phyloP scores from a whole-genome alignment of 2,113 vertebrate species.

The Symphodus melops region DNA sequence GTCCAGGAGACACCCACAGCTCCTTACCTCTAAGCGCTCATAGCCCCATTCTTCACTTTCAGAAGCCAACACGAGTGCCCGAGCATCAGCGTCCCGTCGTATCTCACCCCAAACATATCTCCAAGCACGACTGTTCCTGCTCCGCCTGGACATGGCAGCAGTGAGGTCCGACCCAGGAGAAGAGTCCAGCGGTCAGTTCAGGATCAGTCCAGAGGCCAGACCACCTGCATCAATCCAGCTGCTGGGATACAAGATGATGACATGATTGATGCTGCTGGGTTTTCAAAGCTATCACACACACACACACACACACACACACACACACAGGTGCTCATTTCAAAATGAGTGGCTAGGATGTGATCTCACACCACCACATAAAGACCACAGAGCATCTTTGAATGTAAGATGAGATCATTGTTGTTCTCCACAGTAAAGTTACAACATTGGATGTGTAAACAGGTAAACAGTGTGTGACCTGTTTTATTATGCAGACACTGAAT shows the following conservation, averaged over 20 bases:
- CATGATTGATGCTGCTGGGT: neutral
- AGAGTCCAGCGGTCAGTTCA: constrained; percentile 19
- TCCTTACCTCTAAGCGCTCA: constrained; percentile 89
- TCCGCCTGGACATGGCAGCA: constrained; percentile 89
- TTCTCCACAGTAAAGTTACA: too few relatives aligned
- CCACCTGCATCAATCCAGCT: constrained; percentile 50
- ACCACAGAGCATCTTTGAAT: too few relatives aligned
- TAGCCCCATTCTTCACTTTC: constrained; percentile 85
- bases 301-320: too few relatives aligned
- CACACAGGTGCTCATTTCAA: too few relatives aligned
- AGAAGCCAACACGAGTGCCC: constrained; percentile 81
- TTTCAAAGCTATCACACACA: too few relatives aligned
- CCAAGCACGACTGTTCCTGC: constrained; percentile 92
- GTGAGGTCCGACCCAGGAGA: constrained; percentile 7
- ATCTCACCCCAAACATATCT: constrained; percentile 92
- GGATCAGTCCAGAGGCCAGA: constrained; percentile 37
- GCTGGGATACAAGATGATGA: constrained; percentile 11
- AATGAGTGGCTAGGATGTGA: too few relatives aligned
- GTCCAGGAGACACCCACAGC: too few relatives aligned
- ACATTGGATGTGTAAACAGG: too few relatives aligned
- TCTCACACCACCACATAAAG: too few relatives aligned
- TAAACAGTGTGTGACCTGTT: too few relatives aligned
- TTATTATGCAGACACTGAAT: too few relatives aligned
- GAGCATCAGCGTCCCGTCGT: constrained; percentile 85
- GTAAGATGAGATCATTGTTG: too few relatives aligned